Evolutionary conservation across 1,140 invertebrate species (phyloP).

Genomic region (Bombus sibiricus): DNA sequence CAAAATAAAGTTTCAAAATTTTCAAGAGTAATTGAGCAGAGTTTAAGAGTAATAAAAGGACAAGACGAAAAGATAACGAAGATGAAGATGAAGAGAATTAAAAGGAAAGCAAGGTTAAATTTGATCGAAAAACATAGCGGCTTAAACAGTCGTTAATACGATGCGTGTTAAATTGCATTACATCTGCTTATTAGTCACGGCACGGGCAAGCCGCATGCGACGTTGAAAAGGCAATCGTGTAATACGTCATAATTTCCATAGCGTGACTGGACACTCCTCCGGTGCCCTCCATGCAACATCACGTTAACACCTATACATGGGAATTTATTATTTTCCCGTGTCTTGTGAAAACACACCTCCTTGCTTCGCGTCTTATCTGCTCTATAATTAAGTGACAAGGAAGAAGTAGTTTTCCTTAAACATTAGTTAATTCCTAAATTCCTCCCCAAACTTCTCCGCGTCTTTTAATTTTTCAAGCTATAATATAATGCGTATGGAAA

Average conservation of each 20-base stretch:
- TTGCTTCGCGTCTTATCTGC: background rate
- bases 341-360: slow-evolving; percentile 49
- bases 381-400: background rate
- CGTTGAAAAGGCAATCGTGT: slow-evolving; percentile 75
- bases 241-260: slow-evolving; percentile 78
- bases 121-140: background rate
- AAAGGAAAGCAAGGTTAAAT: background rate
- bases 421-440: background rate
- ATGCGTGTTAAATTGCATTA: slow-evolving; percentile 70
- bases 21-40: background rate
- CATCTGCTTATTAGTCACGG: slow-evolving; percentile 74
- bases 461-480: background rate
- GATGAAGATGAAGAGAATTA: background rate
- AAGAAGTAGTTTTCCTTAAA: background rate
- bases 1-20: background rate
- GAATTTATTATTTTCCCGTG: slow-evolving; percentile 52
- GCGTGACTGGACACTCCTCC: slow-evolving; percentile 72
- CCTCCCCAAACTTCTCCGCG: no score
- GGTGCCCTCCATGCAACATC: slow-evolving; percentile 61
- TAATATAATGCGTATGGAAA: background rate
- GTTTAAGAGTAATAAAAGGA: no score
- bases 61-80: background rate
- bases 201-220: slow-evolving; percentile 61
- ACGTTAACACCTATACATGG: slow-evolving; percentile 56
- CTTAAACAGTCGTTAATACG: slow-evolving; percentile 45